Evolutionary conservation across 2,797 vertebrate genomes (phyloP), one percentile per base, ranked within the genome.

Genomic region (Ptychadena robeensis): DNA sequence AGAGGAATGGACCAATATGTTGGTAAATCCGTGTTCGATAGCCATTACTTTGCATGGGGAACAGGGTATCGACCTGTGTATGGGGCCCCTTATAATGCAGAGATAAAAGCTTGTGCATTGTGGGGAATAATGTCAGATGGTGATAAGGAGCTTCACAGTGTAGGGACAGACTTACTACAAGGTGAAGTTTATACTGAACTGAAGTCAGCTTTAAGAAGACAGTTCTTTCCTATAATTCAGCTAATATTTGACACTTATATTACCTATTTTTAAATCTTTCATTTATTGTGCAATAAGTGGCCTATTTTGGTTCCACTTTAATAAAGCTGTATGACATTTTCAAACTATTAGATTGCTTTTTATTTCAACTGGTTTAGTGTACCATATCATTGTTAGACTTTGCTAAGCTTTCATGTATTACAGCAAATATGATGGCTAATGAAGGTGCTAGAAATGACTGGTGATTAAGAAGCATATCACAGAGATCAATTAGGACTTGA

Each of bases 401-500:
- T 37, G 4, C 67, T 69, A 28, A 64, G 32, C 25, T 73, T 73
- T 71, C 40, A 53, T 59, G 72, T 34, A 32, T 59, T 73, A 59
- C n/a, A 32, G 30, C 30, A 34, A 61, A 32, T 11, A 48, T 73
- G 30, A 73, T 34, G 25, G 53, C 31, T 73, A 73, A 59, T 61
- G 70, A 73, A 57, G 12, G 15, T 40, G 7, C 28, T 73, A 31
- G 32, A 73, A 73, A 73, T 73, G 4, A 53, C 44, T 53, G 53
- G 37, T 61, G 48, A 57, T 73, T 73, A 40, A 40, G 31, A 73
- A 73, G 53, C 72, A 32, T 59, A 73, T 61, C 72, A 53, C 27
- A 73, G 59, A 61, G 72, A 59, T 10, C 72, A 73, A 73, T 73
- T 73, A 73, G 25, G 28, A 73, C 31, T 34, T n/a, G 28, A 73